Conservation (phyloP, 1,140 invertebrate species). For the Temnothorax nylanderi region DNA sequence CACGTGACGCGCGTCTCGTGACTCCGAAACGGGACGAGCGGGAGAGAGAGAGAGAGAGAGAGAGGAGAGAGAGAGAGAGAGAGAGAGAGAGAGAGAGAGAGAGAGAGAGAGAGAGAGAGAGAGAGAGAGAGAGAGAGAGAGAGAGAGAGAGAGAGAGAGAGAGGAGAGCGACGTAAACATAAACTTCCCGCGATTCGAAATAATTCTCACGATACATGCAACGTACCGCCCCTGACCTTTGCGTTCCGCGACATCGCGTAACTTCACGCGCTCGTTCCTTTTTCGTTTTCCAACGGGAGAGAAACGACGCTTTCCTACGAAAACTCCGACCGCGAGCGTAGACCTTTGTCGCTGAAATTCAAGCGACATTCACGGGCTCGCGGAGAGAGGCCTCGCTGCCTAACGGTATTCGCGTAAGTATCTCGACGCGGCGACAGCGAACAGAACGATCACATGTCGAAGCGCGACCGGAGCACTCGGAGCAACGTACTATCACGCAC, state of each 20-base stretch:
- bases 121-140: too few species aligned
- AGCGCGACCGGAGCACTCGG: neutral
- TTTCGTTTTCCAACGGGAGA: neutral
- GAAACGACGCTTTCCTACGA: neutral
- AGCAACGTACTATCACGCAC: neutral
- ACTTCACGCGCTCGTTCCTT: neutral
- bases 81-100: too few species aligned
- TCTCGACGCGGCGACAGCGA: neutral
- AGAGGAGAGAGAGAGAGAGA: too few species aligned
- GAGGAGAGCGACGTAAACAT: conserved; percentile 21
- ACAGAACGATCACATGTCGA: conserved; percentile 6
- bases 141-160: too few species aligned
- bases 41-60: too few species aligned
- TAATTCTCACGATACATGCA: conserved; percentile 16
- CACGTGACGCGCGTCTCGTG: conserved; percentile 52
- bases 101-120: too few species aligned
- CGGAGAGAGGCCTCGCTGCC: neutral
- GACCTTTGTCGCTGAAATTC: neutral
- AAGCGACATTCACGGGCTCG: neutral
- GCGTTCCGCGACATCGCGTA: neutral
- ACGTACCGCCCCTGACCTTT: neutral
- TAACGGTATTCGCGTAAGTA: conserved; percentile 44
- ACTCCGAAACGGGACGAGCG: conserved; percentile 35
- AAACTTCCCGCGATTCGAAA: neutral
- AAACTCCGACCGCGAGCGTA: neutral